Evolutionary conservation across 2,797 vertebrate species (phyloP).

Genomic region (Anas bahamensis): DNA sequence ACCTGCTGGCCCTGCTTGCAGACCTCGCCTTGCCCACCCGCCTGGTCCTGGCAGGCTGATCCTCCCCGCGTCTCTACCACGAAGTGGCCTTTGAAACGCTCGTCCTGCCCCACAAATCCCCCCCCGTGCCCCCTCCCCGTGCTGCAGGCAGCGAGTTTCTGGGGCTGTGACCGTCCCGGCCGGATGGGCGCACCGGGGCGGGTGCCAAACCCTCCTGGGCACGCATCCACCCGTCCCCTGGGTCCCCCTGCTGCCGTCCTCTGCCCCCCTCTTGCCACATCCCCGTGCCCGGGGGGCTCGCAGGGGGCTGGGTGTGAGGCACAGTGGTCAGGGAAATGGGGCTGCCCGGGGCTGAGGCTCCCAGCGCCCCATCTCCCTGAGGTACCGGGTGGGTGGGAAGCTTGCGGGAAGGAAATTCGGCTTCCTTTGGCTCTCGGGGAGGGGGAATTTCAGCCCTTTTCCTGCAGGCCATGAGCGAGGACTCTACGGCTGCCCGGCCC

Average conservation of each 20-base stretch:
- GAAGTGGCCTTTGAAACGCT: slow-evolving; percentile 43
- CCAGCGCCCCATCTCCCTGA: neutral
- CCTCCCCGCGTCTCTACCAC: neutral
- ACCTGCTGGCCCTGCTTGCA: neutral
- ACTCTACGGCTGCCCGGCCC: too few species aligned
- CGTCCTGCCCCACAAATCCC: neutral
- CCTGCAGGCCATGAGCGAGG: accelerated
- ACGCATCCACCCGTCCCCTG: accelerated
- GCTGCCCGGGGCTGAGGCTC: neutral
- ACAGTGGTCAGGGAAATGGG: accelerated
- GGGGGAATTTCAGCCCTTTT: neutral
- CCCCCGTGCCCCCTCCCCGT: too few species aligned
- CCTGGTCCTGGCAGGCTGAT: neutral
- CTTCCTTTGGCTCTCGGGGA: neutral
- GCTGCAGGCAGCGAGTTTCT: neutral
- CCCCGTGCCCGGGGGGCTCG: neutral
- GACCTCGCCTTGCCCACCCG: neutral
- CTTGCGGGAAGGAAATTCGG: neutral
- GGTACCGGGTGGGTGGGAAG: neutral
- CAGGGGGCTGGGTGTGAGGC: neutral
- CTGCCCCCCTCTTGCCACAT: neutral
- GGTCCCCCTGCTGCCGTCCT: accelerated
- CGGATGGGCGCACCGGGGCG: neutral
- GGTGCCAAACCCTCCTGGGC: neutral
- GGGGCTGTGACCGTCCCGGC: neutral